Percentiles rank a stretch among this genome's conserved stretches.
Evolutionary conservation across 2,888 invertebrate genomes (phyloP).

Genomic region (Vannuccia rotundouncinata): DNA sequence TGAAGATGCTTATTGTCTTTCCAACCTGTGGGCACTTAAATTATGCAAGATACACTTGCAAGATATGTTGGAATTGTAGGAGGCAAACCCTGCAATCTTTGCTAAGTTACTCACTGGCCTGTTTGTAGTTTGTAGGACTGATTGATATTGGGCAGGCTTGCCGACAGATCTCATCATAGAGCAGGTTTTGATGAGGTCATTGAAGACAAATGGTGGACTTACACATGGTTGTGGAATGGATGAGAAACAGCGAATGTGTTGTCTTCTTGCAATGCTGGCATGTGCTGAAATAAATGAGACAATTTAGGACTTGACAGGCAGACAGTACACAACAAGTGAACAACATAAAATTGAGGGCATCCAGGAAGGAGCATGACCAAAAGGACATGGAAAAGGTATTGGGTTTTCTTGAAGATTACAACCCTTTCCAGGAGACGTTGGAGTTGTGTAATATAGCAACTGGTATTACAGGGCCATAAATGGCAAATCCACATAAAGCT

Average conservation of each 20-base stretch:
- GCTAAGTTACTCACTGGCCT: background rate
- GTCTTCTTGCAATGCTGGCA: background rate
- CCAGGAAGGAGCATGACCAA: background rate
- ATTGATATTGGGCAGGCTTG: background rate
- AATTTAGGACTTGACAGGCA: background rate
- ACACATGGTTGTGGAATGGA: conserved; percentile 3
- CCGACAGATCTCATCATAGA: background rate
- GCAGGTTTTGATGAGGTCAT: conserved; percentile 13
- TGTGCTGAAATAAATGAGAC: background rate
- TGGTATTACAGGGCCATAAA: background rate
- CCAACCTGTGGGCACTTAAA: background rate
- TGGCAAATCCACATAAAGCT: background rate
- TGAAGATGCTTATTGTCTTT: background rate
- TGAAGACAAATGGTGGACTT: conserved; percentile 5
- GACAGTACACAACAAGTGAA: background rate
- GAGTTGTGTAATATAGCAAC: background rate
- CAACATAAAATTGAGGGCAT: background rate
- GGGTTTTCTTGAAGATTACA: background rate
- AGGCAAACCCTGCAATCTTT: background rate
- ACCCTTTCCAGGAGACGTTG: background rate
- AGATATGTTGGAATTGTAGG: background rate
- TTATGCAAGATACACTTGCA: background rate
- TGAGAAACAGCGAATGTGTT: background rate
- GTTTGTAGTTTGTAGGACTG: background rate
- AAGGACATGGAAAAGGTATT: background rate